These are phyloP conservation scores for Gymnobelideus leadbeateri DNA, from an alignment of 2,113 vertebrate species.

Conservation along the genomic window DNA sequence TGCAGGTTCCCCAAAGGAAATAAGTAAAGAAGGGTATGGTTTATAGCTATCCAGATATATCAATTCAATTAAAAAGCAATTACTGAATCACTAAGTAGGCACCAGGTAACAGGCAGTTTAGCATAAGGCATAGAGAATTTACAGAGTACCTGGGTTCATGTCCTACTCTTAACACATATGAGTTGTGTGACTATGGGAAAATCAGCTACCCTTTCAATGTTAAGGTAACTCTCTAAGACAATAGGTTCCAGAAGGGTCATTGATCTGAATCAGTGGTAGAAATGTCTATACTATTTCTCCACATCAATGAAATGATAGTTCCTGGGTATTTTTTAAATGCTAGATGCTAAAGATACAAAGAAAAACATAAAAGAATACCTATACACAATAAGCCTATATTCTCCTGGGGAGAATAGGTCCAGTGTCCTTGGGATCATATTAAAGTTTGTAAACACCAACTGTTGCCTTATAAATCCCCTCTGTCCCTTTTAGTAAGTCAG, in stretches of 20 bases:
- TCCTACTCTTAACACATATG: background rate
- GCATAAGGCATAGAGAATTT: background rate
- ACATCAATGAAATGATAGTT: background rate
- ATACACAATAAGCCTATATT: background rate
- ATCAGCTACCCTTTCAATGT: background rate
- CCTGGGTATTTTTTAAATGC: background rate
- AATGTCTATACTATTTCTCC: background rate
- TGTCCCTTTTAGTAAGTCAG: background rate
- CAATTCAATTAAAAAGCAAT: background rate
- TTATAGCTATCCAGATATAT: background rate
- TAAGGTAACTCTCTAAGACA: background rate
- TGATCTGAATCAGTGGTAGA: background rate
- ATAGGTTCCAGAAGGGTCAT: background rate
- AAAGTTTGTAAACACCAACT: background rate
- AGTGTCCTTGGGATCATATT: background rate
- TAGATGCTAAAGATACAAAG: background rate
- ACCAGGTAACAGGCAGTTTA: background rate
- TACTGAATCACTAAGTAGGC: background rate
- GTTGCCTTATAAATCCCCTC: background rate
- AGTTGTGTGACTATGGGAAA: background rate
- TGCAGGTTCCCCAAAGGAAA: background rate
- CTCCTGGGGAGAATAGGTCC: background rate
- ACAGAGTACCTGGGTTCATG: background rate
- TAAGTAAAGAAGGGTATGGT: background rate
- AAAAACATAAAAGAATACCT: background rate